phyloP scores from a whole-genome alignment of 2,797 vertebrate genomes.

The Orestias chungarensis region DNA sequence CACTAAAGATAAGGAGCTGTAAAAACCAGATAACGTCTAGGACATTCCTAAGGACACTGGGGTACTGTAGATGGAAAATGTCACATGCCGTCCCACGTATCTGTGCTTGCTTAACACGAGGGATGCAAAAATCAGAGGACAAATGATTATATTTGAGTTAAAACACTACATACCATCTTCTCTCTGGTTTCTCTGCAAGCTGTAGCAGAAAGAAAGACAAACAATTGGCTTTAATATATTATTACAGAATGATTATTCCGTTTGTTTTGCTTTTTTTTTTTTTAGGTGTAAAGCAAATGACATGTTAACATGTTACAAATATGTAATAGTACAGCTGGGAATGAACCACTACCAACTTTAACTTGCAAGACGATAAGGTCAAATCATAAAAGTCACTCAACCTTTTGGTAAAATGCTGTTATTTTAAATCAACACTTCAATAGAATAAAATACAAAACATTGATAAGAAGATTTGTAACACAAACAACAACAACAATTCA shows the following conservation, averaged over 20 bases:
- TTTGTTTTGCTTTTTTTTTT: background rate
- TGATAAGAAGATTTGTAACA: background rate
- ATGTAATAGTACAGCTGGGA: background rate
- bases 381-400: background rate
- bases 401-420: background rate
- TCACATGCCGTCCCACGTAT: background rate
- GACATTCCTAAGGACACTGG: constrained; percentile 4
- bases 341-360: background rate
- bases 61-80: background rate
- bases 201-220: constrained; percentile 44
- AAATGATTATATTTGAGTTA: background rate
- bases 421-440: background rate
- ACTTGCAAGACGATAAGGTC: background rate
- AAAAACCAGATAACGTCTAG: constrained; percentile 30
- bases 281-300: background rate
- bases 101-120: background rate
- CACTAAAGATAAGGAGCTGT: constrained; percentile 26
- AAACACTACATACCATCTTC: constrained; percentile 68
- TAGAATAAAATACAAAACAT: background rate
- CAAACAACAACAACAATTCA: too few species aligned
- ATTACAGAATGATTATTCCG: background rate
- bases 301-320: background rate
- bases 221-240: background rate
- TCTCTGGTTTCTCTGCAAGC: constrained; percentile 39
- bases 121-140: background rate